Conservation (phyloP, 2,797 vertebrate genomes). For the Lepilemur septentrionalis region DNA sequence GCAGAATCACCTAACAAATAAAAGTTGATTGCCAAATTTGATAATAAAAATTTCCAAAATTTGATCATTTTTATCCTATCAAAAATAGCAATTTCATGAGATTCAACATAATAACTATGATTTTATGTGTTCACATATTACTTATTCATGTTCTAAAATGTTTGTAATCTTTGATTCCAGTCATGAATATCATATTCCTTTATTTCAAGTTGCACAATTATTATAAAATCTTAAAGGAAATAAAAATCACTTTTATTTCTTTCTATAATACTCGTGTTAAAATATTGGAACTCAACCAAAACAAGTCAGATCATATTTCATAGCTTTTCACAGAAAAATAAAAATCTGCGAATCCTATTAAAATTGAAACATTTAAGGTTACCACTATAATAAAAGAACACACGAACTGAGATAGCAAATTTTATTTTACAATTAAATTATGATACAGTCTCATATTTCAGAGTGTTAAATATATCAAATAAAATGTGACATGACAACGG, state of each 20-base stretch:
- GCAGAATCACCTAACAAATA: neutral
- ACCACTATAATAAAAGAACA: neutral
- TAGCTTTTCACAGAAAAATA: conserved; percentile 43
- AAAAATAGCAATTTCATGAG: neutral
- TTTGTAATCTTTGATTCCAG: neutral
- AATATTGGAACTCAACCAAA: conserved; percentile 28
- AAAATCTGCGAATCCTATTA: conserved; percentile 32
- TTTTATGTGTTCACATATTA: conserved; percentile 31
- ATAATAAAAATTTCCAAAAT: neutral
- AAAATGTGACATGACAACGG: neutral
- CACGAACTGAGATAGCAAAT: neutral
- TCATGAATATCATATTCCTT: neutral
- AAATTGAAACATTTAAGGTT: conserved; percentile 35
- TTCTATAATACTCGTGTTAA: conserved; percentile 13
- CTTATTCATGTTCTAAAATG: conserved; percentile 20
- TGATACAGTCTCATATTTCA: neutral
- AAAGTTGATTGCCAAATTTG: neutral
- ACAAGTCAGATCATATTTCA: conserved; percentile 38
- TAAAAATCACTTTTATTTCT: conserved; percentile 14
- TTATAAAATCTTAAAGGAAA: neutral
- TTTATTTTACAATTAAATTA: conserved; percentile 15
- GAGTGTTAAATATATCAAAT: conserved; percentile 1
- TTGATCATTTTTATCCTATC: neutral
- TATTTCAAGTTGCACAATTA: neutral
- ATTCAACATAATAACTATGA: neutral